Evolutionary conservation across 1,140 invertebrate species (phyloP).

Genomic region (Steinernema khuongi): DNA sequence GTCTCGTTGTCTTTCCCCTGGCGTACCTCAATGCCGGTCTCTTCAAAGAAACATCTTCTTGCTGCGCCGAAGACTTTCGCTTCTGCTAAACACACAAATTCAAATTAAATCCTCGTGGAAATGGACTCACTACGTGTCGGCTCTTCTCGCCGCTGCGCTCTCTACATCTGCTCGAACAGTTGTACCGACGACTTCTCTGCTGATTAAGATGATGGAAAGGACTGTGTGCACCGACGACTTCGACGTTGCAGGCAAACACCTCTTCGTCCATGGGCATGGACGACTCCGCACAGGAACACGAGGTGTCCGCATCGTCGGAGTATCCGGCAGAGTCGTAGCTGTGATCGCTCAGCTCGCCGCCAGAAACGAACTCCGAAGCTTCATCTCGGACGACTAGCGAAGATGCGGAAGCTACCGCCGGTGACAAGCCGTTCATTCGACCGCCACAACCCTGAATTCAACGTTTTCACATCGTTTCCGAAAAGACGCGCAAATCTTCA

Average conservation of each 20-base stretch:
- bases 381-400: neutral
- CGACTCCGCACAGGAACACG: neutral
- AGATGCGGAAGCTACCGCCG: neutral
- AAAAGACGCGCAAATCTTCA: no score
- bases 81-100: constrained; percentile 22
- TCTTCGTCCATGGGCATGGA: neutral
- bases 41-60: neutral
- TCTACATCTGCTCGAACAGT: neutral
- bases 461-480: no score
- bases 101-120: neutral
- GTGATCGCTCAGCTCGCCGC: neutral
- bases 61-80: constrained; percentile 20
- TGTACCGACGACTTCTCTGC: neutral
- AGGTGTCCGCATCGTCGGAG: neutral
- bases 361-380: neutral
- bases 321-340: neutral
- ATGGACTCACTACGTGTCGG: neutral
- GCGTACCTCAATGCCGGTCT: constrained; percentile 2
- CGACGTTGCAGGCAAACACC: neutral
- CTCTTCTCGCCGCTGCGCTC: neutral
- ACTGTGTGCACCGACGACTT: neutral
- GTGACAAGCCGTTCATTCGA: constrained; percentile 13
- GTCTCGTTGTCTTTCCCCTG: neutral
- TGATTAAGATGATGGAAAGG: neutral
- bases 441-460: neutral